Evolutionary conservation across 2,888 invertebrate genomes (phyloP), one percentile per base, ranked within the genome.

Genomic region (Eilema depressum): DNA sequence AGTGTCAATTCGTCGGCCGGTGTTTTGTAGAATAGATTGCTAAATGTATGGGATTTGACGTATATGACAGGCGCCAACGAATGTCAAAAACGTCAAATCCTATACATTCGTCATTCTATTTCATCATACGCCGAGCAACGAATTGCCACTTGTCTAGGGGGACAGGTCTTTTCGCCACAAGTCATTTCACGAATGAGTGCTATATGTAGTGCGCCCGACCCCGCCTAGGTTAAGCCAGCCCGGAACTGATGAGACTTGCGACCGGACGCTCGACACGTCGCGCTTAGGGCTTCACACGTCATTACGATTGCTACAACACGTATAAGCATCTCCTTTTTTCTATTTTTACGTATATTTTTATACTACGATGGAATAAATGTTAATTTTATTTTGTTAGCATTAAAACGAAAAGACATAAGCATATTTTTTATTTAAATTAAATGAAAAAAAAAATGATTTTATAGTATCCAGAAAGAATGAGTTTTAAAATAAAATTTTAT

Each of bases 351-450:
- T 94, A 94, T 95, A 94, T 95, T 94, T 95, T 94, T 95, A 94
- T 95, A 95, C 93, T 94, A 92, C 91, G 83, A 92, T 92, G 92
- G 90, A 94, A 94, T 95, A 93, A 92, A 93, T 93, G 92, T 93
- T 94, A 94, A 93, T 94, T 94, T 93, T 92, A 94, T 93, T 95
- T 93, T 95, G 93, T 95, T 95, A 95, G 95, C 94, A 95, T 95
- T 94, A 95, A 95, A 95, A 93, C 91, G 86, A 94, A 94, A 95
- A 95, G 94, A 95, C 94, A 95, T 93, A 91, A 91, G 89, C 91
- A 89, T 92, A 92, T 93, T 93, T 93, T 86, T 92, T 93, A 90
- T 87, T 89, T 86, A 83, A 86, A 85, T 87, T 86, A 85, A 85
- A 87, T 86, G 47, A 37, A 60, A 60, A 59, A 37, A 59, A 83